Conservation (phyloP, 2,113 vertebrate species). For the Melanerpes formicivorus region DNA sequence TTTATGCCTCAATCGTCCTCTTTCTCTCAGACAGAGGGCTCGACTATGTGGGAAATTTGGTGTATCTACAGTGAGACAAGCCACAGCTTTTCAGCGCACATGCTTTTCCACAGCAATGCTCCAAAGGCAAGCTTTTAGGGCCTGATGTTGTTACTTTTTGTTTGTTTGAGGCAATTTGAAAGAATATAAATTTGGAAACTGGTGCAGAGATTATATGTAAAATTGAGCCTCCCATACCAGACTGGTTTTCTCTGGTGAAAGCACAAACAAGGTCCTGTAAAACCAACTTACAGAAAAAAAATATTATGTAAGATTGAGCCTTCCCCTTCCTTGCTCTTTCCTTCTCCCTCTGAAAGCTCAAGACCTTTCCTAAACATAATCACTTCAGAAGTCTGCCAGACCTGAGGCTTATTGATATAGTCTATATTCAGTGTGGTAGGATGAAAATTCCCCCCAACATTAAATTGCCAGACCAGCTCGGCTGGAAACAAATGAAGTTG, state of each 20-base stretch:
- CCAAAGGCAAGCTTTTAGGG: not conserved
- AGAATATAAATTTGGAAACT: not conserved
- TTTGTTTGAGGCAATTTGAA: not conserved
- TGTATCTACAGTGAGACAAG: slow-evolving; percentile 11
- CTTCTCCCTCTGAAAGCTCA: not conserved
- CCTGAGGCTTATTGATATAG: not conserved
- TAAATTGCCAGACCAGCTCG: no score
- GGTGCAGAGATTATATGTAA: not conserved
- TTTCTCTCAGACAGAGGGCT: not conserved
- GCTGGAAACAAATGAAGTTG: no score
- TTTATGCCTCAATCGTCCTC: slow-evolving; percentile 50
- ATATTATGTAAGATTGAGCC: accelerated
- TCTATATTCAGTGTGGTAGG: not conserved
- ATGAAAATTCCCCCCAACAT: no score
- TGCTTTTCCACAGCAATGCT: not conserved
- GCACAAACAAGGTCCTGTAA: not conserved
- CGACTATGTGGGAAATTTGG: slow-evolving; percentile 35
- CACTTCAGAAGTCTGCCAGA: not conserved
- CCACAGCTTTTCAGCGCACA: not conserved
- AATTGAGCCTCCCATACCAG: not conserved
- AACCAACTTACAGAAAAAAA: not conserved
- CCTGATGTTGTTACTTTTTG: not conserved
- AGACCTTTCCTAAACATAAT: not conserved
- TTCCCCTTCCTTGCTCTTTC: not conserved
- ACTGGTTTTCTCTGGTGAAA: not conserved